phyloP scores from a whole-genome alignment of 2,797 vertebrate genomes.

The Paguma larvata region DNA sequence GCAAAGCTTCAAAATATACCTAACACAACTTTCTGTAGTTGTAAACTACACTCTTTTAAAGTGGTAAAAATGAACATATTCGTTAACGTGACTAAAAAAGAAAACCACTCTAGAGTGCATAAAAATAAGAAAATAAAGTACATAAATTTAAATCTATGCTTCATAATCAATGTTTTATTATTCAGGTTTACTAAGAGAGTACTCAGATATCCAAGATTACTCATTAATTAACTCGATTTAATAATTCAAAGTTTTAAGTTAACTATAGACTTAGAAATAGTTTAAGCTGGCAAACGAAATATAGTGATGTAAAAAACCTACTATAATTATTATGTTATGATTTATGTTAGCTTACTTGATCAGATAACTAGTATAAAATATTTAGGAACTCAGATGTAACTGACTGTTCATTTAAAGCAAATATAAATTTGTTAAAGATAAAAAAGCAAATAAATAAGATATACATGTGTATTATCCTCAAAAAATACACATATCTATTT shows the following conservation, averaged over 20 bases:
- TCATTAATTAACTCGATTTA: background rate
- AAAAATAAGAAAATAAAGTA: background rate
- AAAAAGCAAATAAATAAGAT: background rate
- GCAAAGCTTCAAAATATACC: background rate
- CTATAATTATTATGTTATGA: background rate
- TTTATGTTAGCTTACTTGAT: background rate
- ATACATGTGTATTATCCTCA: background rate
- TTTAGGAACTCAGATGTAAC: background rate
- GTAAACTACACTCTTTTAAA: background rate
- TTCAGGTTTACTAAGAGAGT: background rate
- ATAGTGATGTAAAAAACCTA: background rate
- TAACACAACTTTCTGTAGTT: background rate
- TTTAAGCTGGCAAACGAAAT: slow-evolving; percentile 8
- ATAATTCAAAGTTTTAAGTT: background rate
- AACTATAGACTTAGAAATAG: background rate
- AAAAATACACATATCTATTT: background rate
- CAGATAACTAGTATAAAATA: background rate
- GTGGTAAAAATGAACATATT: background rate
- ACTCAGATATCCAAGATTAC: background rate
- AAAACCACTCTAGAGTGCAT: background rate
- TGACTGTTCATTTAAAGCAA: background rate
- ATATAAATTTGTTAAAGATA: background rate
- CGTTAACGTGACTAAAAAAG: background rate
- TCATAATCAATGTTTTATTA: background rate
- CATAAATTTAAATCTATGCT: background rate